These are phyloP conservation scores for Ophioninae sp. DNA, from an alignment of 2,888 invertebrate genomes.

Conservation along the genomic window DNA sequence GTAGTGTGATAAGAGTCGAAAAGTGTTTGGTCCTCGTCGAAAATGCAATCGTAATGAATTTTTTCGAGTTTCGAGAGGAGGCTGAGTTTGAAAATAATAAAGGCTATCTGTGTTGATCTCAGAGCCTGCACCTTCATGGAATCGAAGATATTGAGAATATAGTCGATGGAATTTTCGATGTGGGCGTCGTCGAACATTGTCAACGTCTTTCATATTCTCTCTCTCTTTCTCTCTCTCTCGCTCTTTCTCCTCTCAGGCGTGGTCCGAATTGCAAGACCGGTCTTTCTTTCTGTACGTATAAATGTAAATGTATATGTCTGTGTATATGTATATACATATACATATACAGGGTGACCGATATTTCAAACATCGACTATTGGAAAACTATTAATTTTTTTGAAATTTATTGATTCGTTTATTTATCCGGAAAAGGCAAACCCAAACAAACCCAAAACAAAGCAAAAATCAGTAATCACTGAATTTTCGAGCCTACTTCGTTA, in stretches of 20 bases:
- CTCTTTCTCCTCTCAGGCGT: slow-evolving; percentile 46
- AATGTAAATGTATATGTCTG: slow-evolving; percentile 1
- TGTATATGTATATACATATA: neutral
- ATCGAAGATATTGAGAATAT: slow-evolving; percentile 43
- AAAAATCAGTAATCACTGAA: no score
- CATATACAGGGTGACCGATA: no score
- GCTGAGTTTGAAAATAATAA: neutral
- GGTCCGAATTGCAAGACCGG: slow-evolving; percentile 60
- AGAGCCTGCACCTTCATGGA: slow-evolving; percentile 10
- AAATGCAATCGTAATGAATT: neutral
- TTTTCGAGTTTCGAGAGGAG: neutral
- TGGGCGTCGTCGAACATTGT: slow-evolving; percentile 55
- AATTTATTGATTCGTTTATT: no score
- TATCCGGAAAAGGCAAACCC: no score
- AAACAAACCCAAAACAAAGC: no score
- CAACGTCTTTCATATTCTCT: slow-evolving; percentile 30
- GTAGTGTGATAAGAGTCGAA: neutral
- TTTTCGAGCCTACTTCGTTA: no score
- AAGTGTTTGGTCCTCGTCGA: neutral
- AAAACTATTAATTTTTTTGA: no score
- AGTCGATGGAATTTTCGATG: slow-evolving; percentile 54
- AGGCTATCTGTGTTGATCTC: neutral
- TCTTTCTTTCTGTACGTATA: slow-evolving; percentile 41
- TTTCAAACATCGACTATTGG: no score
- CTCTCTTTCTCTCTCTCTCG: neutral